Base-by-base conservation (phyloP, 1,140 invertebrate species). In the Ostrea edulis region DNA sequence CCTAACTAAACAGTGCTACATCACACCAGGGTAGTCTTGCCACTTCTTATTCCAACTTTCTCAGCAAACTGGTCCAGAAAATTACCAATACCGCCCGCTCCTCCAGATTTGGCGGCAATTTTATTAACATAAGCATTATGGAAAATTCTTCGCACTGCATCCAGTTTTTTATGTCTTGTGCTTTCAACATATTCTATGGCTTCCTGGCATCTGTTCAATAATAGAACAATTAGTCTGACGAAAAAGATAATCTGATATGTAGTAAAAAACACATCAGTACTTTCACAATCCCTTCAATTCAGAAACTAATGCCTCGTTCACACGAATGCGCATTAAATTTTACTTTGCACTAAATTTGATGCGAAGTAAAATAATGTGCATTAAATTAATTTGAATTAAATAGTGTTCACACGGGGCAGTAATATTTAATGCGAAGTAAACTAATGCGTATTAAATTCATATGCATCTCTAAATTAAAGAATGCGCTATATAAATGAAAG, bases 11-110 rank as follows among this genome's bases (percentile, higher is more conserved):
- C 14, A 7, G 55, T 62, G 55, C 55, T 62, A 62, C 55, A 62
- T 5, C 20, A 20, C 17, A 62, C 17, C 17, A 62, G 8, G n/a
- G 65, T 83, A 85, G 65, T 90, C 58, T 65, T 86, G 25, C 86
- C 87, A 25, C 83, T 68, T 84, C 85, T 85, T 14, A 91, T 86
- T 22, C 96, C 96, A 87, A 96, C 96, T 95, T 96, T 96, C 89
- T 96, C 96, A 55, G 95, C 96, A 91, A 96, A 95, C 87, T 96
- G 96, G 84, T 96, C 96, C 22, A 96, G 92, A 9, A 96, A 86
- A 87, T 94, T 95, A 62, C 95, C 94, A 20, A 96, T 90, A 17
- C 91, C 88, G 11, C 95, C 95, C 5, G 89, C 58, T 84, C 88
- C 87, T 77, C 95, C 95, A 89, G 95, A 95, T 86, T 96, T 95